Base-by-base conservation (phyloP, 2,888 invertebrate species). In the Pycnomerus fuliginosus region DNA sequence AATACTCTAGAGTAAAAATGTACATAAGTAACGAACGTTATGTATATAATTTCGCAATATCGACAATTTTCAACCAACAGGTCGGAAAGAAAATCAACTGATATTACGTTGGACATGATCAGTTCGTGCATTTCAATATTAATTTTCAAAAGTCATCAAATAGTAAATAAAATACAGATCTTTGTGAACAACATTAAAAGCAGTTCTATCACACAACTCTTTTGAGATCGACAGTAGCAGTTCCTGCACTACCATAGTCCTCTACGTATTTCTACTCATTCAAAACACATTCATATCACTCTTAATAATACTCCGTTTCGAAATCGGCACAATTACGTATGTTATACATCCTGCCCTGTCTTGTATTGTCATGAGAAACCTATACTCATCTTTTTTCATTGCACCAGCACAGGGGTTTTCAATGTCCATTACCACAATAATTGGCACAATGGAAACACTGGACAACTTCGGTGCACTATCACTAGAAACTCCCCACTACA, bases 201-300 rank as follows among this genome's bases (percentile, higher is more conserved):
- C 71, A 69, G 65, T 68, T 66, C 68, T 70, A 71, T 71, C 70
- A 71, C 71, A 71, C 70, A 63, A 60, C 65, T 67, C 67, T 52
- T 61, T 64, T 71, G 71, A 71, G 70, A 71, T 71, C 70, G 64
- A 68, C 52, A 62, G 64, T 61, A 61, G 52, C 52, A 46, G 58
- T 48, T 50, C 35, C 45, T 48, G 32, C 50, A 48, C 50, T 56
- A 45, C 49, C 25, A 38, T 28, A 47, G 31, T 47, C 48, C 52
- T 49, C 50, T 51, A 52, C 53, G 48, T 56, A 55, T 56, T 53
- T 55, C 55, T 56, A 30, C 15, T 20, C 20, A 25, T 36, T 28
- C 23, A 32, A 8, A 25, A 48, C 39, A 61, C 60, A 63, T 52
- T 52, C 52, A 52, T 65, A 61, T 64, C 64, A 64, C 66, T 62